Conservation (phyloP, 2,888 invertebrate species). For the Melanophora roralis region DNA sequence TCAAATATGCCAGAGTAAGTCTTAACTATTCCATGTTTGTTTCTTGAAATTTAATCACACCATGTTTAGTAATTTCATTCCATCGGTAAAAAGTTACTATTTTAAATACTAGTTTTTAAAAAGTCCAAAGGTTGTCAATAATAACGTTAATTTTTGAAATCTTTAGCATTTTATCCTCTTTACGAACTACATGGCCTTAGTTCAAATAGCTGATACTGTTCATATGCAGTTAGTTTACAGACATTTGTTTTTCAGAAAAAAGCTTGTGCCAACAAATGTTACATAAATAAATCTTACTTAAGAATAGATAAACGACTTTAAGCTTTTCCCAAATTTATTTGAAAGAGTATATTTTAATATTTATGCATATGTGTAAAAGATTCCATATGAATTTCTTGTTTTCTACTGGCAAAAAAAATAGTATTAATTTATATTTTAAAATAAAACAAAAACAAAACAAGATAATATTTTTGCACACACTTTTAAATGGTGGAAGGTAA, state of each 20-base stretch:
- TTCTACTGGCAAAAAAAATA: not conserved
- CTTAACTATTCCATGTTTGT: no score
- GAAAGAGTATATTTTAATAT: not conserved
- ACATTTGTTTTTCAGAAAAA: constrained; percentile 43
- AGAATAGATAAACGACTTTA: constrained; percentile 65
- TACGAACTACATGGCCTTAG: not conserved
- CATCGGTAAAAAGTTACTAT: no score
- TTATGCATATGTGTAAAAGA: not conserved
- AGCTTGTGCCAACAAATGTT: constrained; percentile 62
- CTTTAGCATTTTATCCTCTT: no score
- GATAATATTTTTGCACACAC: constrained; percentile 3
- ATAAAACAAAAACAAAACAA: not conserved
- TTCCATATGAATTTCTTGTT: not conserved
- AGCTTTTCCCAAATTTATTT: constrained; percentile 59
- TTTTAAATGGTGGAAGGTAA: not conserved
- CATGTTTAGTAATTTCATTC: no score
- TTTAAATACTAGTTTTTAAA: no score
- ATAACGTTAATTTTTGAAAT: no score
- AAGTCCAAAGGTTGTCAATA: no score
- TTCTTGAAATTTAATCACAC: no score
- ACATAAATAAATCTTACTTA: constrained; percentile 65
- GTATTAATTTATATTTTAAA: not conserved
- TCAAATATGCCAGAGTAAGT: no score
- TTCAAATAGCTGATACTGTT: not conserved
- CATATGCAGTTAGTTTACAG: not conserved